Evolutionary conservation across 2,797 vertebrate genomes (phyloP).

Genomic region (Phylloscopus collybita): DNA sequence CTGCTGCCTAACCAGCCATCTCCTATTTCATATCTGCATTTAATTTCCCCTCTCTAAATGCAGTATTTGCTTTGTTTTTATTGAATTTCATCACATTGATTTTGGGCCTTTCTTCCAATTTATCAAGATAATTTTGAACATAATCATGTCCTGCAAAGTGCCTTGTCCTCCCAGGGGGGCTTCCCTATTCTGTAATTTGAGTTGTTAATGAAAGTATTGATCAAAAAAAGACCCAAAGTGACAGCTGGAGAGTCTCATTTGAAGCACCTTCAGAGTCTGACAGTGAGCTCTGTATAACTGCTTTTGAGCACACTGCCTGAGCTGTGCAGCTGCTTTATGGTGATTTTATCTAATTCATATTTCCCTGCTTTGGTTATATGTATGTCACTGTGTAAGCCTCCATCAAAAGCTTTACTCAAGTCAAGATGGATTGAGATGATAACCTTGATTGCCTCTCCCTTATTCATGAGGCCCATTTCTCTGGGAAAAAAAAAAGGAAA

Average conservation of each 20-base stretch:
- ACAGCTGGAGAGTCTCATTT: neutral
- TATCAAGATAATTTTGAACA: constrained; percentile 39
- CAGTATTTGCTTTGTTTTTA: neutral
- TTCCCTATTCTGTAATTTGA: neutral
- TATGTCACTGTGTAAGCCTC: neutral
- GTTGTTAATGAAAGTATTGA: constrained; percentile 53
- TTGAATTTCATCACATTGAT: constrained; percentile 45
- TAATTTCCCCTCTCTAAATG: constrained; percentile 13
- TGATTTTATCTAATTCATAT: neutral
- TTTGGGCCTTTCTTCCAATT: constrained; percentile 5
- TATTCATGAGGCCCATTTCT: neutral
- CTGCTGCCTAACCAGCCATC: neutral
- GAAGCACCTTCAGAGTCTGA: neutral
- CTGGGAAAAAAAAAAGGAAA: neutral
- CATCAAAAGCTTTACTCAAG: constrained; percentile 35
- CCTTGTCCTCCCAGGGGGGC: neutral
- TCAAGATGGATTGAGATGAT: constrained; percentile 15
- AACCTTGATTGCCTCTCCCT: neutral
- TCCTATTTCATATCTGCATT: neutral
- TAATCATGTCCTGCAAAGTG: constrained; percentile 18
- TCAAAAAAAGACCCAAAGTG: neutral
- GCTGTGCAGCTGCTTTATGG: neutral
- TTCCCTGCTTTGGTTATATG: neutral
- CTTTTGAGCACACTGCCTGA: neutral
- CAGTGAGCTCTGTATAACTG: neutral